These are phyloP conservation scores for Neopelma chrysocephalum DNA, from an alignment of 2,797 vertebrate genomes.

Conservation along the genomic window DNA sequence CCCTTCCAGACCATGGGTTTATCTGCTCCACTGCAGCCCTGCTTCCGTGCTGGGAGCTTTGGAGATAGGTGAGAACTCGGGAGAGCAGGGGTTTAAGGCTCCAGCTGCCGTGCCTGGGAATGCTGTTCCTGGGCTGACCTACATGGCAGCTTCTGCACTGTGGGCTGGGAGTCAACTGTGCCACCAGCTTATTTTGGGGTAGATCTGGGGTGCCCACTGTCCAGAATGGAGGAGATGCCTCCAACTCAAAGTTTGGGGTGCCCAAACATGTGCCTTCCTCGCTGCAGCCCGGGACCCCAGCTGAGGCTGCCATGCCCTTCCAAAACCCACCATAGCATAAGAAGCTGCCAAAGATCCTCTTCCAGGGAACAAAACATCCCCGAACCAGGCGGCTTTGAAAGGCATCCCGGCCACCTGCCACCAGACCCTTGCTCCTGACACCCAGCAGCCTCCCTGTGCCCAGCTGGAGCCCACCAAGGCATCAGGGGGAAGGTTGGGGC, in stretches of 20 bases:
- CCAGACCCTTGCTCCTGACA: background rate
- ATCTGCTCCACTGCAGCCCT: background rate
- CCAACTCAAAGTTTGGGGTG: background rate
- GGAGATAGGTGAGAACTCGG: background rate
- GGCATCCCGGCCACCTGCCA: background rate
- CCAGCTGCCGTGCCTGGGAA: accelerated
- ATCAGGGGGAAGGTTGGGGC: background rate
- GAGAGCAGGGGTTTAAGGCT: background rate
- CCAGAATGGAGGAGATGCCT: background rate
- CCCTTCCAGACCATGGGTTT: background rate
- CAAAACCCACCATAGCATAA: background rate
- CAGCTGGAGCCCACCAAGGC: background rate
- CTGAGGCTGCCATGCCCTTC: background rate
- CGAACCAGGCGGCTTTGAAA: background rate
- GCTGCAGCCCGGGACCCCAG: background rate
- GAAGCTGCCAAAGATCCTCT: background rate
- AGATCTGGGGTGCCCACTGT: background rate
- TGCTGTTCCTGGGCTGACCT: background rate
- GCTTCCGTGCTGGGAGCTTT: background rate
- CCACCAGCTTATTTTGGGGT: background rate
- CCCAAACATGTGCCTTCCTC: background rate
- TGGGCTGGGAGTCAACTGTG: background rate
- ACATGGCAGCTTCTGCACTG: background rate
- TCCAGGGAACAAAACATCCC: background rate
- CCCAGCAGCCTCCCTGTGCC: background rate